phyloP scores from a whole-genome alignment of 2,888 invertebrate species.

The Nemotelus pantherinus region DNA sequence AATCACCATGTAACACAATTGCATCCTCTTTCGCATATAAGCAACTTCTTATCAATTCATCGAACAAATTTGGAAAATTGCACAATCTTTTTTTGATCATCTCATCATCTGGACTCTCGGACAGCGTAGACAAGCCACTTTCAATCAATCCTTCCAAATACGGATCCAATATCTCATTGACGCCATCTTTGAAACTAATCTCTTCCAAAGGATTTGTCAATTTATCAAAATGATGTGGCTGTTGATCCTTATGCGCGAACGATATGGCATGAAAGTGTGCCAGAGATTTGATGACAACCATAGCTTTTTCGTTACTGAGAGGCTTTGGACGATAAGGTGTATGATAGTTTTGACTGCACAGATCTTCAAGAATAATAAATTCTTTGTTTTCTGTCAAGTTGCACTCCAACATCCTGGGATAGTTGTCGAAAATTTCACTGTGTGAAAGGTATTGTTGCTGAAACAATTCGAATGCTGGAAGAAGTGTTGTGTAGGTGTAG shows the following conservation, averaged over 20 bases:
- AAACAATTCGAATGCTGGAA: slow-evolving; percentile 44
- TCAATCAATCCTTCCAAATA: slow-evolving; percentile 40
- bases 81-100: slow-evolving; percentile 34
- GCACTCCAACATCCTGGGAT: slow-evolving; percentile 59
- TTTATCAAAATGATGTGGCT: slow-evolving; percentile 63
- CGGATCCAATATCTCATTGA: slow-evolving; percentile 36
- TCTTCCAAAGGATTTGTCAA: slow-evolving; percentile 37
- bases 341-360: slow-evolving; percentile 60
- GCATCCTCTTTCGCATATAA: slow-evolving; percentile 46
- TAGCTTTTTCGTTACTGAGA: slow-evolving; percentile 65
- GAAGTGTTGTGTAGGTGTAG: slow-evolving; percentile 40
- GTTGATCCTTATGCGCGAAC: slow-evolving; percentile 67
- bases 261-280: slow-evolving; percentile 68
- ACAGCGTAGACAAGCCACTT: slow-evolving; percentile 35
- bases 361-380: slow-evolving; percentile 66
- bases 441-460: slow-evolving; percentile 31
- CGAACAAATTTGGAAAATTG: slow-evolving; percentile 34
- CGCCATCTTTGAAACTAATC: slow-evolving; percentile 34
- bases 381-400: slow-evolving; percentile 64
- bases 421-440: slow-evolving; percentile 40
- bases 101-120: slow-evolving; percentile 36
- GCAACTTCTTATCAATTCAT: slow-evolving; percentile 37
- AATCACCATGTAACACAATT: slow-evolving; percentile 49
- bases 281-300: slow-evolving; percentile 62
- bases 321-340: slow-evolving; percentile 64